phyloP scores from a whole-genome alignment of 2,113 vertebrate genomes.

The Uria aalge region DNA sequence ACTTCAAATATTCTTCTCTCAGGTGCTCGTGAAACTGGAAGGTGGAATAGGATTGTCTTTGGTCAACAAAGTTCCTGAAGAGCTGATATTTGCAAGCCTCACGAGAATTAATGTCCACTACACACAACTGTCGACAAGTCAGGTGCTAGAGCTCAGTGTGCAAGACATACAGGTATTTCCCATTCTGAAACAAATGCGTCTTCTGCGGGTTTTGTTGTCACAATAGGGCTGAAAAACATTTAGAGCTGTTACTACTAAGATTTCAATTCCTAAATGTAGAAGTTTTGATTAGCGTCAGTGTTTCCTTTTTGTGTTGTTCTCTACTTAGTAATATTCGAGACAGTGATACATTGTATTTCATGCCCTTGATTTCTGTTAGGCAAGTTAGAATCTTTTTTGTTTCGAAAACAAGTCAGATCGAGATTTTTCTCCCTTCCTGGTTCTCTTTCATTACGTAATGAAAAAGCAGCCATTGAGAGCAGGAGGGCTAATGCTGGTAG shows the following conservation, averaged over 20 bases:
- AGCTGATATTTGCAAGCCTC: slow-evolving; percentile 88
- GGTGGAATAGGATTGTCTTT: slow-evolving; percentile 93
- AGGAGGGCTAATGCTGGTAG: background rate
- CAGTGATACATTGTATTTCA: background rate
- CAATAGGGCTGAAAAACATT: background rate
- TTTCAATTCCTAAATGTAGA: background rate
- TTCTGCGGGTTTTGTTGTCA: background rate
- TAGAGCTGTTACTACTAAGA: background rate
- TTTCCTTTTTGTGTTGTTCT: background rate
- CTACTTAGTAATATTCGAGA: background rate
- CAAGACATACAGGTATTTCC: slow-evolving; percentile 87
- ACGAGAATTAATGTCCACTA: slow-evolving; percentile 89
- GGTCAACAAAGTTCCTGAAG: slow-evolving; percentile 94
- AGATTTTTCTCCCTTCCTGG: background rate
- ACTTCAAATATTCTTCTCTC: background rate
- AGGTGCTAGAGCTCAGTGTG: slow-evolving; percentile 91
- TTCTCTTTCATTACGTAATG: background rate
- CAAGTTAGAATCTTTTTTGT: background rate
- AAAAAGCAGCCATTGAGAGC: background rate
- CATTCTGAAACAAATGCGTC: background rate
- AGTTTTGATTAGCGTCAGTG: accelerated
- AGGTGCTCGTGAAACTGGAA: slow-evolving; percentile 91
- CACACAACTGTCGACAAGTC: slow-evolving; percentile 81
- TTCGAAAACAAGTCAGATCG: background rate
- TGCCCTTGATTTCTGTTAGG: background rate